These are phyloP conservation scores for Haliaeetus vocifer DNA, from an alignment of 2,797 vertebrate species.

Conservation along the genomic window DNA sequence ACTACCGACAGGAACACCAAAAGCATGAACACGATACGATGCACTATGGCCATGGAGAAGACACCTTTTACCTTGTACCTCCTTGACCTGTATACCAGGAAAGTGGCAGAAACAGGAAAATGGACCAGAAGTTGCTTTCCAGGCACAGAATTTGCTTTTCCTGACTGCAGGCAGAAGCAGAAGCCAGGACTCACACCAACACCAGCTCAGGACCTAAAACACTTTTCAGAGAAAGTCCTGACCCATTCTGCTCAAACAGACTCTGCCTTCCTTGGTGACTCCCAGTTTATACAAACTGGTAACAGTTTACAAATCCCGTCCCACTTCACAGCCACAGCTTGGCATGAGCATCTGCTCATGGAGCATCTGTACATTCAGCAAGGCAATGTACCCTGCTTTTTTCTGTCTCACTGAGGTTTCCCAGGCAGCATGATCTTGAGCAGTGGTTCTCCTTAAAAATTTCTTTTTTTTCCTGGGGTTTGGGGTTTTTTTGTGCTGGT, in stretches of 20 bases:
- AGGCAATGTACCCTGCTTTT: rapidly evolving
- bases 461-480: background rate
- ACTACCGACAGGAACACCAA: rapidly evolving
- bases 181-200: rapidly evolving
- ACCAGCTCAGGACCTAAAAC: background rate
- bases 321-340: background rate
- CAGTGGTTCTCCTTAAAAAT: background rate
- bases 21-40: rapidly evolving
- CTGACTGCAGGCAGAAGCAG: background rate
- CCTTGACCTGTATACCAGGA: too few species aligned
- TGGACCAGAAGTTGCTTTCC: background rate
- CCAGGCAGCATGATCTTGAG: background rate
- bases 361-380: background rate
- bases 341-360: rapidly evolving
- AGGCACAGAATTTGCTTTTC: background rate
- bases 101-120: background rate
- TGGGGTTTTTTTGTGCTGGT: too few species aligned
- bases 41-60: background rate
- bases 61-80: background rate
- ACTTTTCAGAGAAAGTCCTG: too few species aligned
- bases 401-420: background rate
- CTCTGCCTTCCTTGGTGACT: background rate
- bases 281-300: background rate
- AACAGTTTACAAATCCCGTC: background rate
- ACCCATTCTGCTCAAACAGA: background rate